Evolutionary conservation across 2,113 vertebrate species (phyloP), one percentile per base, ranked within the genome.

Genomic region (Pluvialis apricaria): DNA sequence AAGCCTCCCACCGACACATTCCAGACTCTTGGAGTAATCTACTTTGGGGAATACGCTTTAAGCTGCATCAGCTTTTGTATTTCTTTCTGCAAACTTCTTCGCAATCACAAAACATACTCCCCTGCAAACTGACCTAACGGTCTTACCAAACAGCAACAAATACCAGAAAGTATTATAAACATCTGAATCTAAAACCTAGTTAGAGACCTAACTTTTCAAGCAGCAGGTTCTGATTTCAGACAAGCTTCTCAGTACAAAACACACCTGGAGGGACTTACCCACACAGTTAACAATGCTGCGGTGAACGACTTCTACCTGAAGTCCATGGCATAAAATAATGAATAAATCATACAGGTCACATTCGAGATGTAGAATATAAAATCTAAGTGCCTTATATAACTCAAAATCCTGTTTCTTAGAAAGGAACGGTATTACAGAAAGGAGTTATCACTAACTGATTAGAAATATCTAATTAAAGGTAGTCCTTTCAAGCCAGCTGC

Each of bases 1-100:
- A 85, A 96, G 86, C 91, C 96, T 97, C 96, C 96, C 96, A 97
- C 95, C 73, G 7, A 90, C 88, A 95, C 97, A 97, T 97, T 97
- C 94, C 95, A 96, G 62, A 94, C 84, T 73, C 81, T 3, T 88
- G 78, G 81, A 97, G 94, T 97, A 94, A 97, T 97, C 58, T 77
- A 9, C 96, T 89, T 87, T 44, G 61, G 96, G 95, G 94, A 97
- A 90, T 96, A 91, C 2, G 32, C 75, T 95, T 94, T 73, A 69
- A 94, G 68, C 86, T 94, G 85, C 94, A 92, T 77, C 87, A 96
- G 68, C 69, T 86, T 96, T 96, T 87, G 47, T 61, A 34, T 64
- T 92, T 83, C 78, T 91, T 84, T 79, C 85, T 88, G 83, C 84
- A 88, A 42, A 85, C 11, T 84, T 65, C 71, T 88, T 47, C 9